These are phyloP conservation scores for Aphelinus certus DNA, from an alignment of 1,140 invertebrate species.

Conservation along the genomic window DNA sequence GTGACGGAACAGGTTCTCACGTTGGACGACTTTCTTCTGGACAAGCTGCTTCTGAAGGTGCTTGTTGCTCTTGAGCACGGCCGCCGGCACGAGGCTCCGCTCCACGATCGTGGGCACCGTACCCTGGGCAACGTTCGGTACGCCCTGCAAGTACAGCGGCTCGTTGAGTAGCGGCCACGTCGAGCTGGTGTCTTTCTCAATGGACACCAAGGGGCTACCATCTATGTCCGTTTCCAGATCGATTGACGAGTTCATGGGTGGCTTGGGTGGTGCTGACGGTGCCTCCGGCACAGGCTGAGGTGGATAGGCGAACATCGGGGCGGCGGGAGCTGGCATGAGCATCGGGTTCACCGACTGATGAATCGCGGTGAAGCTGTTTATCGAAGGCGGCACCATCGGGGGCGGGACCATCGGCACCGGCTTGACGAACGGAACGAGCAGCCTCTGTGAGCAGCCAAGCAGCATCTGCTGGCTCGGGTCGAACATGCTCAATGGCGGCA, in stretches of 20 bases:
- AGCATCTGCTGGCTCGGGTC: conserved; percentile 3
- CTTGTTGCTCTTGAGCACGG: conserved; percentile 52
- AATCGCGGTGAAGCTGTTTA: not conserved
- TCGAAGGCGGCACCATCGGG: not conserved
- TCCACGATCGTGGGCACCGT: conserved; percentile 52
- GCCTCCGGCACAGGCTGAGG: not conserved
- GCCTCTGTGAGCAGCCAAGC: not conserved
- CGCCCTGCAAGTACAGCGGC: conserved; percentile 48
- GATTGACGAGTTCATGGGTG: not conserved
- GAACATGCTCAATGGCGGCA: conserved; percentile 30
- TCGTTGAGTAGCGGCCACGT: conserved; percentile 12
- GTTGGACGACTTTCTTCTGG: conserved; percentile 1
- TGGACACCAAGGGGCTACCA: conserved; percentile 46
- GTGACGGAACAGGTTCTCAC: conserved; percentile 44
- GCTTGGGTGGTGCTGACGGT: no score
- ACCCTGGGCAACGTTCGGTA: conserved; percentile 50
- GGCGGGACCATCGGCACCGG: not conserved
- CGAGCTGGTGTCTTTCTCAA: conserved; percentile 29
- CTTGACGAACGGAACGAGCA: not conserved
- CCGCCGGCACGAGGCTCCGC: conserved; percentile 44
- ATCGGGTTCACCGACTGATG: conserved; percentile 25
- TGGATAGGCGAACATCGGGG: not conserved
- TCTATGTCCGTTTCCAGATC: conserved; percentile 49
- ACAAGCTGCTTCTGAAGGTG: conserved; percentile 46
- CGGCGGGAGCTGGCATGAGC: not conserved